Evolutionary conservation across 2,888 invertebrate species (phyloP).

Genomic region (Mythimna impura): DNA sequence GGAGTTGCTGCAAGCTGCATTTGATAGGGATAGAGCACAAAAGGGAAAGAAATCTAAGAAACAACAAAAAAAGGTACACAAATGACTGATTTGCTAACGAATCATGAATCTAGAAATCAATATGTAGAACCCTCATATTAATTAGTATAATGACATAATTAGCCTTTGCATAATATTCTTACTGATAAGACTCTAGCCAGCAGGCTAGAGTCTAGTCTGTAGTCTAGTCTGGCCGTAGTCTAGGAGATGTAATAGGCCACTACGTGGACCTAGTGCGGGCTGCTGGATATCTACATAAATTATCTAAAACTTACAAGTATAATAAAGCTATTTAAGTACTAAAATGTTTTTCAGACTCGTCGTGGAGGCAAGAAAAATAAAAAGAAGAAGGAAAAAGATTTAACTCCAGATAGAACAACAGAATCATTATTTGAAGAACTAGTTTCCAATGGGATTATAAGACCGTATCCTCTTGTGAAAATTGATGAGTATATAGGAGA

Average conservation of each 20-base stretch:
- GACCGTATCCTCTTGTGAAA: conserved; percentile 92
- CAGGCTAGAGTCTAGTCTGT: too few relatives aligned
- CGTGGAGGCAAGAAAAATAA: conserved; percentile 96
- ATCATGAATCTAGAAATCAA: neutral
- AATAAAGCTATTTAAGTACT: neutral
- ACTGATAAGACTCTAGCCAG: too few relatives aligned
- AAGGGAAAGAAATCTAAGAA: conserved; percentile 95
- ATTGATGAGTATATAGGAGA: conserved; percentile 95
- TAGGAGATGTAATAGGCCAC: neutral
- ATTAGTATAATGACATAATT: too few relatives aligned
- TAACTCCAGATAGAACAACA: conserved; percentile 97
- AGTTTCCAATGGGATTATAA: conserved; percentile 97
- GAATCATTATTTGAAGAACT: conserved; percentile 98
- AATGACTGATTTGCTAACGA: neutral
- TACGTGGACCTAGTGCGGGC: neutral
- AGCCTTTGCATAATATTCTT: too few relatives aligned
- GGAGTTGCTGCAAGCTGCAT: conserved; percentile 93
- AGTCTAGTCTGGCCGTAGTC: too few relatives aligned
- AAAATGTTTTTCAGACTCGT: conserved; percentile 86
- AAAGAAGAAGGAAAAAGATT: conserved; percentile 98
- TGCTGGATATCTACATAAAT: neutral
- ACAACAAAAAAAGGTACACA: conserved; percentile 91
- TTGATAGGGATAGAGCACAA: conserved; percentile 92
- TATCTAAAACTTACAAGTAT: neutral
- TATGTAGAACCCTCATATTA: neutral